Percentiles rank a stretch among this genome's conserved stretches.
Evolutionary conservation across 2,888 invertebrate species (phyloP).

Genomic region (Luperina testacea): DNA sequence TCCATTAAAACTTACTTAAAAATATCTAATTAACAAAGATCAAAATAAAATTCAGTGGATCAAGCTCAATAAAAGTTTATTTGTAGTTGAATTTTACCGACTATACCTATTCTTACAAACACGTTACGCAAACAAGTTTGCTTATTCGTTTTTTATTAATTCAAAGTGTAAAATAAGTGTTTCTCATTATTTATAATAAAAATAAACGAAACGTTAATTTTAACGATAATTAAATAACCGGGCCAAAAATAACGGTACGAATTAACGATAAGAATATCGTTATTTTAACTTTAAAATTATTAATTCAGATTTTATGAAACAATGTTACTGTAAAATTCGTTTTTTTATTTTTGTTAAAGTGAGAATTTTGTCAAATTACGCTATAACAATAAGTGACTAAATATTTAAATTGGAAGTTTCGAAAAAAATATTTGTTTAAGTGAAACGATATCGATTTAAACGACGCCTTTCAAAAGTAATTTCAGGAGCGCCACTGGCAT

Average conservation of each 20-base stretch:
- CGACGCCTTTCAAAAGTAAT: constrained; percentile 37
- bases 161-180: constrained; percentile 22
- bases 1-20: constrained; percentile 18
- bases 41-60: constrained; percentile 5
- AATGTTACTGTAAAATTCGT: constrained; percentile 5
- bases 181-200: constrained; percentile 26
- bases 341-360: constrained; percentile 33
- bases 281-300: constrained; percentile 14
- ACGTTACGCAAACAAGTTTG: constrained; percentile 30
- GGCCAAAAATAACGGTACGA: constrained; percentile 47
- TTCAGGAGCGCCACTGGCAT: constrained; percentile 10
- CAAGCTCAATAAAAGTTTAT: constrained; percentile 8
- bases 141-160: constrained; percentile 21
- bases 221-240: constrained; percentile 48
- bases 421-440: constrained; percentile 23
- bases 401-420: constrained; percentile 25
- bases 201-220: constrained; percentile 29
- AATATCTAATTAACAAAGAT: constrained; percentile 12
- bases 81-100: not conserved
- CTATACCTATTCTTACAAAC: not conserved
- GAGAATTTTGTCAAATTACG: constrained; percentile 39
- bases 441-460: constrained; percentile 30
- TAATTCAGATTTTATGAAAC: constrained; percentile 12
- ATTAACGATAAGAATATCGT: constrained; percentile 16
- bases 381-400: not conserved